Evolutionary conservation across 2,113 vertebrate genomes (phyloP), one percentile per base, ranked within the genome.

Genomic region (Megalops atlanticus): DNA sequence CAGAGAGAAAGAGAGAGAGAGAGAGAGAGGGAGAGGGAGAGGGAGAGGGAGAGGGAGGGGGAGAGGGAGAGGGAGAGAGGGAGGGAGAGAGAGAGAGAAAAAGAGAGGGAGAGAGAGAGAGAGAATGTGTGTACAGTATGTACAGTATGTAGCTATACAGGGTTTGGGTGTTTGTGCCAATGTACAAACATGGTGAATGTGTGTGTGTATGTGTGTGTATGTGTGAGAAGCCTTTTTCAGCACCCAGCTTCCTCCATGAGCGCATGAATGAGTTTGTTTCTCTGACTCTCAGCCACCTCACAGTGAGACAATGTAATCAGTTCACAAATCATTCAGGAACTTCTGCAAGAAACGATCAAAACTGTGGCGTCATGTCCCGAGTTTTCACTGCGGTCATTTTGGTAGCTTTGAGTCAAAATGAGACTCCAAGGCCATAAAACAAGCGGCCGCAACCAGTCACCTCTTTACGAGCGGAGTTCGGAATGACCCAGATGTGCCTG

Each of bases 331-430:
- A 11, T 64, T 31, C 24, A 31, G 24, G n/a, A 64, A 24, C 58
- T 8, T 15, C 21, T 39, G 35, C 24, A n/a, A 21, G 21, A 27
- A 41, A 2, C n/a, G 5, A 39, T 43, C 72, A 74, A 41, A 24
- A 33, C 40, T 74, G 24, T 5, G 18, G 15, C 21, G 8, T 27
- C 10, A 2, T 31, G n/a, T 31, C n/a, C n/a, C 7, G 31, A 31
- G 24, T n/a, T 45, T 6, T 11, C 68, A 24, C 24, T 72, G 76
- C 1, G 0, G 33, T 75, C 76, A 64, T 68, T 74, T 77, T 77
- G 69, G n/a, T n/a, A n/a, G 64, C 49, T 70, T 81, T 12, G 81
- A 72, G 79, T 89, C 87, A 85, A 85, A 77, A 84, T n/a, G 52
- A n/a, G n/a, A 24, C n/a, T 4, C 52, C 21, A 58, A 18, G 52